Evolutionary conservation across 1,140 invertebrate species (phyloP).

Genomic region (Macrostomum lignano): DNA sequence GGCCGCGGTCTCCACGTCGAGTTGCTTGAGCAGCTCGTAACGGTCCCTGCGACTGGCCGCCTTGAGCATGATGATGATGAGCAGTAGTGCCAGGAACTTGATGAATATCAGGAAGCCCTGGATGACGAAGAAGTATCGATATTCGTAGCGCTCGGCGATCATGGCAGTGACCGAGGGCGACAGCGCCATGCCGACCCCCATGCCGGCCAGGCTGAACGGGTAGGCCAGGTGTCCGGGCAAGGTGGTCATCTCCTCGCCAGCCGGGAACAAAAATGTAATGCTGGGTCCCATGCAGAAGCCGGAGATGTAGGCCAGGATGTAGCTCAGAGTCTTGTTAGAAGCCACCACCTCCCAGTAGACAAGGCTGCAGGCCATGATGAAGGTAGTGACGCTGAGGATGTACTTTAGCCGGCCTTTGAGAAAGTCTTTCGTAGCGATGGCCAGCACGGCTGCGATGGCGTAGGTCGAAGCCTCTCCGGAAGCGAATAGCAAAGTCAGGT

Average conservation of each 20-base stretch:
- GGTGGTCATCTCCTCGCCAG: slow-evolving; percentile 6
- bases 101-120: no score
- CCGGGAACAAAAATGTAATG: slow-evolving; percentile 6
- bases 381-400: slow-evolving; percentile 1
- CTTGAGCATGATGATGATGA: no score
- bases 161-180: no score
- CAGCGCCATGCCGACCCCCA: no score
- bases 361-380: background rate
- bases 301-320: background rate
- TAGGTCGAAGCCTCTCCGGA: slow-evolving; percentile 3
- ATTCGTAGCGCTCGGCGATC: no score
- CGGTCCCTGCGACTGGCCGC: no score
- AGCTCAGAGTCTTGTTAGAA: background rate
- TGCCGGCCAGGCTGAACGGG: no score
- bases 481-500: slow-evolving; percentile 3
- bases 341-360: slow-evolving; percentile 1
- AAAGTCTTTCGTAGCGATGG: slow-evolving; percentile 3
- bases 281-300: slow-evolving; percentile 4
- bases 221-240: slow-evolving; percentile 1
- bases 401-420: slow-evolving; percentile 3
- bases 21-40: no score
- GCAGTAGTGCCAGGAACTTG: no score
- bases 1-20: no score
- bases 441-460: slow-evolving; percentile 1
- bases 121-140: no score